Evolutionary conservation across 2,888 invertebrate genomes (phyloP), one percentile per base, ranked within the genome.

Genomic region (Lycia hirtaria): DNA sequence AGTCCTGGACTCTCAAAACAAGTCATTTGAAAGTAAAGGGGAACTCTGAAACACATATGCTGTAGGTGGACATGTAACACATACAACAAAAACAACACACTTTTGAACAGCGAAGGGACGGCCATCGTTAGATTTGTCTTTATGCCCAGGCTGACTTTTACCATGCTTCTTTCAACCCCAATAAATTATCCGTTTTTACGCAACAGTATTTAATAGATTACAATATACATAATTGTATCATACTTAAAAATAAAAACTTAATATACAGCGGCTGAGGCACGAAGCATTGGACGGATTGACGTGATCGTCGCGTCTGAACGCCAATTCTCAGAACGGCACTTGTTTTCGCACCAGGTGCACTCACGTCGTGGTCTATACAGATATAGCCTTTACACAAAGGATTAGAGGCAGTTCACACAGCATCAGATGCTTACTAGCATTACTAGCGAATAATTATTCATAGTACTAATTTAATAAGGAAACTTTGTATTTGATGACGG

Each of bases 311-410:
- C 75, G 76, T 15, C 15, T 14, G n/a, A 15, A 33, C 84, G 80
- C 73, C 71, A 71, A 59, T 87, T 87, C 87, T 81, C 63, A 71
- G 86, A 87, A 87, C 60, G 72, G 69, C 75, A 77, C 74, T 75
- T 80, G 81, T 81, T 80, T 80, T 81, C 76, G 76, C 76, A 76
- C 78, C 83, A 82, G 83, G 81, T 85, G 83, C 81, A 75, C 75
- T 78, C 71, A 72, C 75, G 73, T 26, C 30, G 17, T 65, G 68
- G 68, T 70, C 69, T 72, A 74, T 67, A 66, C 68, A 67, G n/a
- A n/a, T n/a, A 74, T 71, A 71, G 71, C 68, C 45, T 48, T 49
- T 26, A 20, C 17, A 44, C 37, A 44, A 35, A 51, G 41, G 26
- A 44, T 54, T 40, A 54, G 33, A 12, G 22, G 38, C 20, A 17